These are phyloP conservation scores for Nomada ferruginata DNA, from an alignment of 2,888 invertebrate species.

Conservation along the genomic window DNA sequence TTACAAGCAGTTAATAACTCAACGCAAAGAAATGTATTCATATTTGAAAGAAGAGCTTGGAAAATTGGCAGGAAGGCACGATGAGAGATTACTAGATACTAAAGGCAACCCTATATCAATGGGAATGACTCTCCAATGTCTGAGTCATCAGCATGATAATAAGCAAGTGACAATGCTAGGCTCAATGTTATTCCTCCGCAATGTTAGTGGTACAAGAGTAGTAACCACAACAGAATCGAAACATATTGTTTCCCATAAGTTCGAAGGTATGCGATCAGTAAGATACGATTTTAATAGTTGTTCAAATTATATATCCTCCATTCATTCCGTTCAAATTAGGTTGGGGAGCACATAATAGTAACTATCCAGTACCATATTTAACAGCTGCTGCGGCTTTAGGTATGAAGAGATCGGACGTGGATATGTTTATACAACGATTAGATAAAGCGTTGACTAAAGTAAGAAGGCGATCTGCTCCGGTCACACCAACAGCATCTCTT, in stretches of 20 bases:
- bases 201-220: conserved; percentile 90
- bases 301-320: conserved; percentile 1
- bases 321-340: conserved; percentile 82
- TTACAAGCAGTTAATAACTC: conserved; percentile 86
- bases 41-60: conserved; percentile 86
- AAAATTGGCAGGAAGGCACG: conserved; percentile 86
- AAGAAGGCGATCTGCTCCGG: conserved; percentile 80
- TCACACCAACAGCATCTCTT: conserved; percentile 81
- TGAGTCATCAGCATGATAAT: conserved; percentile 81
- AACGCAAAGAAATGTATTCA: conserved; percentile 87
- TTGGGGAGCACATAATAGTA: conserved; percentile 89
- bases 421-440: conserved; percentile 88
- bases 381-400: conserved; percentile 91
- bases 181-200: conserved; percentile 90
- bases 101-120: conserved; percentile 90
- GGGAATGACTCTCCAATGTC: conserved; percentile 84
- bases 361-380: conserved; percentile 88
- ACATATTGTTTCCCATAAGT: conserved; percentile 86
- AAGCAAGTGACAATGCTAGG: conserved; percentile 87
- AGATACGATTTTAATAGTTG: not conserved
- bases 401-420: conserved; percentile 88
- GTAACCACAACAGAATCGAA: conserved; percentile 86
- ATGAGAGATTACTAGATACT: conserved; percentile 87
- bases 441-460: conserved; percentile 86
- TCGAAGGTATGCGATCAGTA: conserved; percentile 84